Conservation (phyloP, 1,140 invertebrate species). For the Lutraria rhynchaena region DNA sequence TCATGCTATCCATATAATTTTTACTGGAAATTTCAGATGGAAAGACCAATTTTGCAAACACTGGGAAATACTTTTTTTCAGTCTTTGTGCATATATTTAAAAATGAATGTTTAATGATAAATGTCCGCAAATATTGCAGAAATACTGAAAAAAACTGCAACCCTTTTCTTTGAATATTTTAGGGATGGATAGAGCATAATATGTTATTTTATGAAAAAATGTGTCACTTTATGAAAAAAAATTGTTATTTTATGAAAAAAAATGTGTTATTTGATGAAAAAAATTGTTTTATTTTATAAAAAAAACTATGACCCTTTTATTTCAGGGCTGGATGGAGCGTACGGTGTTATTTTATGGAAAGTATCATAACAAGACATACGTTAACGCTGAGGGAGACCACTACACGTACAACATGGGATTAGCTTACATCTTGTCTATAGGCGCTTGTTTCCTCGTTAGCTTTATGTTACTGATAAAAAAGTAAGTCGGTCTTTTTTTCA, state of each 20-base stretch:
- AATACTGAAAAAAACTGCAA: too few species aligned
- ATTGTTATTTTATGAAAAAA: too few species aligned
- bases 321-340: conserved; percentile 87
- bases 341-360: conserved; percentile 91
- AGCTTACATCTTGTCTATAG: conserved; percentile 88
- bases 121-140: too few species aligned
- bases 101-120: too few species aligned
- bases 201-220: background rate
- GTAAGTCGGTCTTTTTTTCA: too few species aligned
- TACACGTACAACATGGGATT: conserved; percentile 86
- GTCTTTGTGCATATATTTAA: too few species aligned
- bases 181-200: too few species aligned
- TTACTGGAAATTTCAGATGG: too few species aligned
- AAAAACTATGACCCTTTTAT: conserved; percentile 48
- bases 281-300: background rate
- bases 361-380: conserved; percentile 83
- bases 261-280: background rate
- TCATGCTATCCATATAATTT: too few species aligned
- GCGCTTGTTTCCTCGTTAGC: conserved; percentile 86
- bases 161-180: too few species aligned
- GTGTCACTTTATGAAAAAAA: background rate
- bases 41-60: too few species aligned
- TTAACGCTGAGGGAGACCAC: background rate
- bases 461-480: conserved; percentile 86
- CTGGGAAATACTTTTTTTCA: too few species aligned